Evolutionary conservation across 2,797 vertebrate species (phyloP), one percentile per base, ranked within the genome.

Genomic region (Craterocephalus amniculus): DNA sequence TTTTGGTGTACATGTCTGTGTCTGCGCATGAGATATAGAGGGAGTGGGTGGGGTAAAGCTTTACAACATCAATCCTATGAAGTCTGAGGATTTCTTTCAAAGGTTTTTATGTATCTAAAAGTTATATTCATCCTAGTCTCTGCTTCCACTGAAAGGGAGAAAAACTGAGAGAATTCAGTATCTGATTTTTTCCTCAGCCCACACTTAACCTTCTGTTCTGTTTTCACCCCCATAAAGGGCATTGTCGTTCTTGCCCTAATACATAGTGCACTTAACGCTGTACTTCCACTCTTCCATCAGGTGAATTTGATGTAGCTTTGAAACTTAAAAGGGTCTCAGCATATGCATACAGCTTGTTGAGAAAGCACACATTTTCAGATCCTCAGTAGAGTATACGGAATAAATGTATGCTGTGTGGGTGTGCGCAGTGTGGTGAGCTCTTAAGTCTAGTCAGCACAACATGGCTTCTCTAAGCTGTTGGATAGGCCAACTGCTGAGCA

Each of bases 401-500:
- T 78, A 80, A 69, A 83, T 64, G 67, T 59, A 78, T 76, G 69
- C 78, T 81, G 87, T 88, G 83, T 81, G 59, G 76, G 83, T 70
- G 74, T 81, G 83, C 40, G 26, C 2, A 55, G 45, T 40, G 83
- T 78, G 76, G 72, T 82, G 77, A 73, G 75, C 24, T 48, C 74
- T 70, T 49, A 74, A 80, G 87, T 90, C 71, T 81, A 90, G 88
- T 93, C 92, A 92, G 90, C 92, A 93, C 83, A 86, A 87, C 87
- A 83, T 85, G 79, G 87, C 83, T 79, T 79, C 86, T 71, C 79
- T 24, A 66, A 86, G 85, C 89, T 81, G 86, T 85, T 84, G 89
- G 86, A 87, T 66, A 61, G 75, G 70, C 69, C 89, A 48, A 83
- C 87, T 90, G 90, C 90, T 92, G 90, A 90, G 88, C 73, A 20